Conservation (phyloP, 2,797 vertebrate genomes). For the Crypturellus tataupa region DNA sequence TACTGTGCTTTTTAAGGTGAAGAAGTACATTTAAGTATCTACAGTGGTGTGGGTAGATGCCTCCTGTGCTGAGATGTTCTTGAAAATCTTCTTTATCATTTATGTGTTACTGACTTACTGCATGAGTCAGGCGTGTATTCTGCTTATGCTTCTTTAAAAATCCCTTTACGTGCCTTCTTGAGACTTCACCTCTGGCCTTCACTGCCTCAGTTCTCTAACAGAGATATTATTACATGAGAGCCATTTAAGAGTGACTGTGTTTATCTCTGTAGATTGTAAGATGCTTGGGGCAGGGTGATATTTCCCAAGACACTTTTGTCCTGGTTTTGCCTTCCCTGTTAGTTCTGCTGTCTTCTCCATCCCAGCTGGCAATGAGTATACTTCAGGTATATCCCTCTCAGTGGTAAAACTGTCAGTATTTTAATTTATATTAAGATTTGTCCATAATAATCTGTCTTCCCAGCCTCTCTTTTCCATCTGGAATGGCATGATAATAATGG, state of each 20-base stretch:
- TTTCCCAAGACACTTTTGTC: not conserved
- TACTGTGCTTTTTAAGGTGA: not conserved
- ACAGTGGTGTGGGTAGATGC: not conserved
- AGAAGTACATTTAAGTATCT: not conserved
- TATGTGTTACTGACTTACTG: not conserved
- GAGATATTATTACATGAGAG: not conserved
- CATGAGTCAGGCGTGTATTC: not conserved
- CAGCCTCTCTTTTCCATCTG: not conserved
- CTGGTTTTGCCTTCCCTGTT: not conserved
- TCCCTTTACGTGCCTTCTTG: not conserved
- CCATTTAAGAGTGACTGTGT: not conserved
- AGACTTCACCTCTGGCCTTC: slow-evolving; percentile 1
- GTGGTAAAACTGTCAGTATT: accelerated
- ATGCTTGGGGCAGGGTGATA: not conserved
- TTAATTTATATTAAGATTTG: not conserved
- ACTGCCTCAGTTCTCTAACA: not conserved
- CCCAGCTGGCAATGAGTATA: not conserved
- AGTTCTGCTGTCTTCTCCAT: not conserved
- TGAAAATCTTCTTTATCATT: not conserved
- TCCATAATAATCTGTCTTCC: not conserved
- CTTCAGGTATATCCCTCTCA: not conserved
- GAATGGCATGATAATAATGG: not conserved
- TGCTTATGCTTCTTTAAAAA: slow-evolving; percentile 1
- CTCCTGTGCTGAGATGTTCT: not conserved
- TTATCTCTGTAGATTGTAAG: not conserved